A percentile compares a stretch with the other conserved stretches of the same genome.
phyloP scores from a whole-genome alignment of 2,113 vertebrate genomes.

The Neolamprologus brichardi region DNA sequence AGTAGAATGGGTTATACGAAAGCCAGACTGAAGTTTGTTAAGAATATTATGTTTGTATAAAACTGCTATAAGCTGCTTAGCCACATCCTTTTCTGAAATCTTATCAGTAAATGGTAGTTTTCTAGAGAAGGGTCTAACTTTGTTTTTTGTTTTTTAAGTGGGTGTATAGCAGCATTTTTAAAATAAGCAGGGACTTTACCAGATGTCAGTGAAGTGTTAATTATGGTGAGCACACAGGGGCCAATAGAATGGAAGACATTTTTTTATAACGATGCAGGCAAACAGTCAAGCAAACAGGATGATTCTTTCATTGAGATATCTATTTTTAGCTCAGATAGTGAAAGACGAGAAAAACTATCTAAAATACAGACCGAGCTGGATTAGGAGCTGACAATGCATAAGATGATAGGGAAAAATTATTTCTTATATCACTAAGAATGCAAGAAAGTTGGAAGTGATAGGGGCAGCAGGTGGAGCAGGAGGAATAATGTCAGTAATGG shows the following conservation, averaged over 20 bases:
- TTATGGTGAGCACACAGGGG: not conserved
- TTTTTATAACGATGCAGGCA: rapidly evolving
- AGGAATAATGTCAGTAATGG: not conserved
- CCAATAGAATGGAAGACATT: not conserved
- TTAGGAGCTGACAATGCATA: rapidly evolving
- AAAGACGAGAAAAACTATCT: not conserved
- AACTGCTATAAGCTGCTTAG: not conserved
- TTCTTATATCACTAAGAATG: not conserved
- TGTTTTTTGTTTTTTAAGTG: not conserved
- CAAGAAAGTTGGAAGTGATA: not conserved
- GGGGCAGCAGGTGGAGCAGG: not conserved
- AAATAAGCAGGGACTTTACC: not conserved
- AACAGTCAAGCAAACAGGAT: not conserved
- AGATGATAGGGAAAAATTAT: not conserved
- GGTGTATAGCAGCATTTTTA: not conserved
- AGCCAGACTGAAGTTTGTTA: not conserved
- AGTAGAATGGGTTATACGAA: not conserved
- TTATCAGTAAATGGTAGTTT: not conserved
- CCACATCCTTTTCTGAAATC: not conserved
- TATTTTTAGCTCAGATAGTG: not conserved
- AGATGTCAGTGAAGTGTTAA: not conserved
- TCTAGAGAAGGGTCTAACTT: not conserved
- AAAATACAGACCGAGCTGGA: not conserved
- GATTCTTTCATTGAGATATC: rapidly evolving
- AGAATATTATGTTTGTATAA: not conserved